These are phyloP conservation scores for Craseonycteris thonglongyai DNA, from an alignment of 2,113 vertebrate genomes.

Conservation along the genomic window DNA sequence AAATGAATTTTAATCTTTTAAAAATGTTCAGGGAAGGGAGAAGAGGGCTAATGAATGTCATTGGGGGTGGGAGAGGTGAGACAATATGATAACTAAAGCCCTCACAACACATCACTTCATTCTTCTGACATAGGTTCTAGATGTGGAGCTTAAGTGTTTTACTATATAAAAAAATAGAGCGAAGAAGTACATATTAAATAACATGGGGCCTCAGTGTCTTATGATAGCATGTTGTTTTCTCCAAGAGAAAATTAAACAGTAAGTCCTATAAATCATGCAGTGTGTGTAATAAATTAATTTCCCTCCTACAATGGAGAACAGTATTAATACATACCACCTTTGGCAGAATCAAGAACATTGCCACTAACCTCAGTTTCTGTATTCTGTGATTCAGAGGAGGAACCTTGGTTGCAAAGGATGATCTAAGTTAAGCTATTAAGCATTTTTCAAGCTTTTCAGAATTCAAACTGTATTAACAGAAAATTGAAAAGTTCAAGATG, in stretches of 20 bases:
- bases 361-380: not conserved
- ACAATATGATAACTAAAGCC: not conserved
- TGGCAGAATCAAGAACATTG: not conserved
- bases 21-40: not conserved
- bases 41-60: not conserved
- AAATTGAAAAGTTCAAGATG: constrained; percentile 46
- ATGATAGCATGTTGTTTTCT: constrained; percentile 6
- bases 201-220: not conserved
- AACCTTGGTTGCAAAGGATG: constrained; percentile 18
- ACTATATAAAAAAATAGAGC: constrained; percentile 28
- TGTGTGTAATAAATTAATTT: not conserved
- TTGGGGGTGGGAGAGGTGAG: not conserved
- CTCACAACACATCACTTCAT: not conserved
- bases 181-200: constrained; percentile 19
- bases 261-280: not conserved
- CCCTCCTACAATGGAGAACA: not conserved
- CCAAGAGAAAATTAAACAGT: not conserved
- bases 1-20: not conserved
- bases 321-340: not conserved
- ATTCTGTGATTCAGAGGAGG: constrained; percentile 38
- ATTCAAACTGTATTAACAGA: constrained; percentile 43
- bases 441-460: constrained; percentile 53
- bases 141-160: constrained; percentile 16
- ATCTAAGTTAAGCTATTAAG: constrained; percentile 32
- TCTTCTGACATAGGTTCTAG: not conserved